A percentile compares a stretch with the other conserved stretches of the same genome.
Conservation (phyloP, 2,888 invertebrate species). For the Philopedon plagiatum region DNA sequence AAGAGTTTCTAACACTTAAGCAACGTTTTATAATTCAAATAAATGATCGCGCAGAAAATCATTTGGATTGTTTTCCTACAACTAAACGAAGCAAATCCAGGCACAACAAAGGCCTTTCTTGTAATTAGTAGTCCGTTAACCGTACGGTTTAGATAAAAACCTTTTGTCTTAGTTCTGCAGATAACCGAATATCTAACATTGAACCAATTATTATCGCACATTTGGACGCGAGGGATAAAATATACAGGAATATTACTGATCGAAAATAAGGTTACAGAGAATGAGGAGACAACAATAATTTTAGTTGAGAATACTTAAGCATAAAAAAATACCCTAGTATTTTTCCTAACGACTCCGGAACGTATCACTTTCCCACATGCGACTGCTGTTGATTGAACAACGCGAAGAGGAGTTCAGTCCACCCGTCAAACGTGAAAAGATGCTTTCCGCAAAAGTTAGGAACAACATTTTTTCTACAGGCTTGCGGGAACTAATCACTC, state of each 20-base stretch:
- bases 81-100: constrained; percentile 24
- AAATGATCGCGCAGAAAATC: constrained; percentile 22
- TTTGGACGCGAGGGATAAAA: constrained; percentile 17
- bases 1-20: constrained; percentile 1
- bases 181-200: constrained; percentile 57
- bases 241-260: background rate
- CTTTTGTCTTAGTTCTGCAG: constrained; percentile 42
- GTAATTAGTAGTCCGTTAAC: constrained; percentile 40
- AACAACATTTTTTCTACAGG: too few species aligned
- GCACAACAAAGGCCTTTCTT: constrained; percentile 39
- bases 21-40: constrained; percentile 29
- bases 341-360: too few species aligned
- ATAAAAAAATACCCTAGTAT: too few species aligned
- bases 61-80: constrained; percentile 34
- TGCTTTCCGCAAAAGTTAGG: too few species aligned
- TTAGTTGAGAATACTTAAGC: too few species aligned
- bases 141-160: constrained; percentile 45
- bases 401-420: too few species aligned
- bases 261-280: background rate
- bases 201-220: constrained; percentile 57
- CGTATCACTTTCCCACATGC: too few species aligned
- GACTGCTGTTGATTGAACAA: too few species aligned
- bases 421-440: too few species aligned
- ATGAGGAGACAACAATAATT: background rate
- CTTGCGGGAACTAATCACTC: too few species aligned